Evolutionary conservation across 2,113 vertebrate genomes (phyloP).

Genomic region (Ondatra zibethicus): DNA sequence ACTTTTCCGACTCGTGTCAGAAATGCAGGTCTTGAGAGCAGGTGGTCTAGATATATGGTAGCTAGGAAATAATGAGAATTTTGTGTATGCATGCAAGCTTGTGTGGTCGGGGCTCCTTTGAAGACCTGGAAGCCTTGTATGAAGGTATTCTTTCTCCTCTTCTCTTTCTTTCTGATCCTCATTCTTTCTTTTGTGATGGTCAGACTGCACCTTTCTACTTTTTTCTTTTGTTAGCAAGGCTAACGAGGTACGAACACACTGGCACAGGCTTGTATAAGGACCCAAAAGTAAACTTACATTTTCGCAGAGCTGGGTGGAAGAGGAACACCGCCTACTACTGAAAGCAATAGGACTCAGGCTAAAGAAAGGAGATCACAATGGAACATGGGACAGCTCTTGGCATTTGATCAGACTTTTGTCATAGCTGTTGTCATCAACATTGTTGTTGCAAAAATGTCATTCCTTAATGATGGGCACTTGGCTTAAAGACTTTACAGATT

Average conservation of each 20-base stretch:
- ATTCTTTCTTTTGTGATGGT: not conserved
- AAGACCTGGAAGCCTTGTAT: conserved; percentile 27
- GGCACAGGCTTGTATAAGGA: not conserved
- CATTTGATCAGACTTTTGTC: not conserved
- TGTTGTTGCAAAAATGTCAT: not conserved
- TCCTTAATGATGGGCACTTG: not conserved
- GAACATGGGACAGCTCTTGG: not conserved
- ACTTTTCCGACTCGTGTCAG: conserved; percentile 59
- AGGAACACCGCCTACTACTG: not conserved
- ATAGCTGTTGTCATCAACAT: not conserved
- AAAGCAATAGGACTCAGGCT: not conserved
- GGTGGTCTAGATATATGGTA: not conserved
- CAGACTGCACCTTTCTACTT: not conserved
- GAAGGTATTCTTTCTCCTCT: not conserved
- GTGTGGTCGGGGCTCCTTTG: not conserved
- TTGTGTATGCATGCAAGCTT: not conserved
- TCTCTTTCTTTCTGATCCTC: not conserved
- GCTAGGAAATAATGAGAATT: conserved; percentile 23
- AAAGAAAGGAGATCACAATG: not conserved
- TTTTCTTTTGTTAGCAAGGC: not conserved
- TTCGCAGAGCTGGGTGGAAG: not conserved
- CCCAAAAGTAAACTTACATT: not conserved
- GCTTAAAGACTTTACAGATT: not conserved
- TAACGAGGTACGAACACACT: not conserved
- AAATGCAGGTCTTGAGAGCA: not conserved